Evolutionary conservation across 2,797 vertebrate genomes (phyloP).

Genomic region (Alauda arvensis): DNA sequence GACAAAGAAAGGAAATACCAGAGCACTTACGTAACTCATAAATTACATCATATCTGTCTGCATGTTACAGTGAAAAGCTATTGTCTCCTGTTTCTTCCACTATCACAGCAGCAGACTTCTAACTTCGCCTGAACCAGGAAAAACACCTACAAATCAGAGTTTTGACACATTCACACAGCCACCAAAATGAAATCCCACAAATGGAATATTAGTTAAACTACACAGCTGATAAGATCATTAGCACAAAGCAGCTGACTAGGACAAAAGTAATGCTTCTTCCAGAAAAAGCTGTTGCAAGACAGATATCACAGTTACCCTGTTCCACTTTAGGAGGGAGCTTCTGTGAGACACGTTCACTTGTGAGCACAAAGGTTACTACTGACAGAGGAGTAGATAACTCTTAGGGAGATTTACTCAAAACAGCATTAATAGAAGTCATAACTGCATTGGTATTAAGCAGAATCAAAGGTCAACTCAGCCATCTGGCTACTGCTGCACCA

Average conservation of each 20-base stretch:
- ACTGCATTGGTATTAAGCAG: neutral
- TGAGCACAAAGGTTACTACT: neutral
- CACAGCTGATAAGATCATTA: neutral
- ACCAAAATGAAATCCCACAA: neutral
- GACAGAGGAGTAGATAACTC: neutral
- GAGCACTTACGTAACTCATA: constrained; percentile 4
- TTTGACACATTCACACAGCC: neutral
- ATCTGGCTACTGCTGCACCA: neutral
- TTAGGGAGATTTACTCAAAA: neutral
- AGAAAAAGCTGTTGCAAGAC: neutral
- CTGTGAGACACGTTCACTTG: neutral
- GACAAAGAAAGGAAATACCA: constrained; percentile 61
- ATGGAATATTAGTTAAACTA: neutral
- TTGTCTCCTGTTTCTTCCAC: constrained; percentile 13
- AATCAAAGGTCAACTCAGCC: neutral
- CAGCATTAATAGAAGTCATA: neutral
- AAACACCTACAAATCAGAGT: neutral
- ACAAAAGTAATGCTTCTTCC: neutral
- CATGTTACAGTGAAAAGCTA: neutral
- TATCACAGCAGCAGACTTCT: neutral
- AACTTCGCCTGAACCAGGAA: neutral
- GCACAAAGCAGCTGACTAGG: neutral
- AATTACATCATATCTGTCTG: constrained; percentile 39
- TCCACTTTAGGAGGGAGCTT: neutral
- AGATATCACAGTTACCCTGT: neutral